Evolutionary conservation across 2,113 vertebrate genomes (phyloP).

Genomic region (Notothenia coriiceps): DNA sequence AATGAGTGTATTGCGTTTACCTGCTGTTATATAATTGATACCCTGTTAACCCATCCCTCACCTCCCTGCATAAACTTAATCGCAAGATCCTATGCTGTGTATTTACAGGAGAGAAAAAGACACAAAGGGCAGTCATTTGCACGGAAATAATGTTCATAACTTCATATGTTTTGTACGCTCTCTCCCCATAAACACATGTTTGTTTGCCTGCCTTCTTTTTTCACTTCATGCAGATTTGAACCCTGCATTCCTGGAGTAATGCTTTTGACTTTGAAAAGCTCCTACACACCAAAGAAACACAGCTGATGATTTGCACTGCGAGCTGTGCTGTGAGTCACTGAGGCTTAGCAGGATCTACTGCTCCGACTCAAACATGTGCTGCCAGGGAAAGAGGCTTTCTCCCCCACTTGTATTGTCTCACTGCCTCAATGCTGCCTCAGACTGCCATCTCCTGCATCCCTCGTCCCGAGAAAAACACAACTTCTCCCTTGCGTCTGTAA

Average conservation of each 20-base stretch:
- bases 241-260: slow-evolving; percentile 70
- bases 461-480: slow-evolving; percentile 57
- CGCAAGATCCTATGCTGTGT: slow-evolving; percentile 57
- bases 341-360: slow-evolving; percentile 83
- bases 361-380: slow-evolving; percentile 81
- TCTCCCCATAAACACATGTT: slow-evolving; percentile 46
- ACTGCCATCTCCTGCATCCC: slow-evolving; percentile 67
- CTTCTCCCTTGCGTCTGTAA: slow-evolving; percentile 60
- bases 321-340: slow-evolving; percentile 80
- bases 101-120: background rate
- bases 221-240: slow-evolving; percentile 71
- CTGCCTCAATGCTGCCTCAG: slow-evolving; percentile 67
- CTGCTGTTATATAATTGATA: slow-evolving; percentile 79
- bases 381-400: slow-evolving; percentile 70
- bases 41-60: slow-evolving; percentile 80
- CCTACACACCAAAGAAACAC: slow-evolving; percentile 76
- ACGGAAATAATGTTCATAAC: slow-evolving; percentile 41
- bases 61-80: slow-evolving; percentile 55
- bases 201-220: slow-evolving; percentile 63
- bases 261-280: slow-evolving; percentile 77
- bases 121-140: slow-evolving; percentile 20
- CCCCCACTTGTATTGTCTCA: slow-evolving; percentile 69
- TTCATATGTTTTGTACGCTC: slow-evolving; percentile 44
- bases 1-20: slow-evolving; percentile 81
- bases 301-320: slow-evolving; percentile 76